Percentiles rank a stretch among this genome's conserved stretches.
Evolutionary conservation across 2,888 invertebrate genomes (phyloP).

Genomic region (Cephus sareptanus): DNA sequence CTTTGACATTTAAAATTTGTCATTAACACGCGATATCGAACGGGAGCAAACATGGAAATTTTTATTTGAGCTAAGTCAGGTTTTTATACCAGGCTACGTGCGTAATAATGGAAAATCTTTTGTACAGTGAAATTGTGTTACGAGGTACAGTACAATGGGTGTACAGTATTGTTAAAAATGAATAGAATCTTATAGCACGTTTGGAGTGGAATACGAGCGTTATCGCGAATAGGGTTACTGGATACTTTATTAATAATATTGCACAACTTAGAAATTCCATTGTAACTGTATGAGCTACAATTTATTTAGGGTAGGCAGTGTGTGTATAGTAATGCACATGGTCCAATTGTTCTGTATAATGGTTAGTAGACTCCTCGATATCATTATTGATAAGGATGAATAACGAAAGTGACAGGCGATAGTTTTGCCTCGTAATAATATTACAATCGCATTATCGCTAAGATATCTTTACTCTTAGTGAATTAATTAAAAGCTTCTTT

Average conservation of each 20-base stretch:
- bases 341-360: not conserved
- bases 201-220: conserved; percentile 6
- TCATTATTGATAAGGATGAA: not conserved
- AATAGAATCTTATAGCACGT: not conserved
- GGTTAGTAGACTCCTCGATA: not conserved
- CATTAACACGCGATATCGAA: not conserved
- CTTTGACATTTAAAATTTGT: not conserved
- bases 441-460: no score
- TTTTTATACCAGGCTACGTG: not conserved
- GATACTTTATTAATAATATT: conserved; percentile 43
- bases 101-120: not conserved
- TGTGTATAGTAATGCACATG: not conserved
- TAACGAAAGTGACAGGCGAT: not conserved
- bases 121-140: not conserved
- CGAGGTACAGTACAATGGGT: not conserved
- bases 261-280: not conserved
- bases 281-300: not conserved
- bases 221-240: conserved; percentile 25
- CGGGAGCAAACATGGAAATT: no score
- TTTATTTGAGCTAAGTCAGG: not conserved
- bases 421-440: not conserved
- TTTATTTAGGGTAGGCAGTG: not conserved
- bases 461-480: not conserved
- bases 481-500: not conserved
- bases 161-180: not conserved